phyloP scores from a whole-genome alignment of 2,113 vertebrate species.

The Romanogobio albipinnatus region DNA sequence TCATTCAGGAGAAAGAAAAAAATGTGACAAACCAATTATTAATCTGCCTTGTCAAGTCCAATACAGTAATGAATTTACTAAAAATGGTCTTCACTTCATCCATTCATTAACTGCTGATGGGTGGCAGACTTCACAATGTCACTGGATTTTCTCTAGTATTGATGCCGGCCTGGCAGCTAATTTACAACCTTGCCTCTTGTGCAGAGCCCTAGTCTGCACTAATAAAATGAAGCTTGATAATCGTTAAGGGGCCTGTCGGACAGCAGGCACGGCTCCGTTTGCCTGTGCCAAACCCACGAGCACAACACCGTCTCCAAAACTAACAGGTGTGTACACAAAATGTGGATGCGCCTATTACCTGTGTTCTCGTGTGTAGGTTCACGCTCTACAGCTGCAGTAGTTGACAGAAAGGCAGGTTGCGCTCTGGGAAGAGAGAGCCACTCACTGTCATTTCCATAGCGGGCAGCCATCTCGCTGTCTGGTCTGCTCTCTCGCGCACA shows the following conservation, averaged over 20 bases:
- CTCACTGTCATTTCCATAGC: slow-evolving; percentile 31
- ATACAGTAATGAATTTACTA: slow-evolving; percentile 85
- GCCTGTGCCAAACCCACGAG: slow-evolving; percentile 36
- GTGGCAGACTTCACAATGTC: slow-evolving; percentile 82
- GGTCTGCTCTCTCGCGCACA: not conserved
- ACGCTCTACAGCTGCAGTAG: slow-evolving; percentile 26
- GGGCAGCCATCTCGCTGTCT: slow-evolving; percentile 21
- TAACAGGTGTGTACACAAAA: slow-evolving; percentile 40
- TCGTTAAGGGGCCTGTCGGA: slow-evolving; percentile 58
- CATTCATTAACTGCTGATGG: slow-evolving; percentile 85
- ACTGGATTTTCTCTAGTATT: slow-evolving; percentile 76
- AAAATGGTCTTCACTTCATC: slow-evolving; percentile 79
- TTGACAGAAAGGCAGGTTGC: slow-evolving; percentile 29
- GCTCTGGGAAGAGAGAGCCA: slow-evolving; percentile 33
- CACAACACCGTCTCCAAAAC: slow-evolving; percentile 34
- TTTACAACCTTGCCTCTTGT: slow-evolving; percentile 64
- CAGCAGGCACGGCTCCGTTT: slow-evolving; percentile 49
- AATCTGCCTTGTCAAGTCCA: slow-evolving; percentile 82
- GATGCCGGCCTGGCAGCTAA: slow-evolving; percentile 70
- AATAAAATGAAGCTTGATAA: slow-evolving; percentile 66
- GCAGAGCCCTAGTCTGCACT: slow-evolving; percentile 56
- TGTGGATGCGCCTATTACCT: slow-evolving; percentile 33
- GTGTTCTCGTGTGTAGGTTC: slow-evolving; percentile 14
- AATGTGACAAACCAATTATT: slow-evolving; percentile 85
- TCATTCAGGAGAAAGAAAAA: slow-evolving; percentile 70